Evolutionary conservation across 2,797 vertebrate genomes (phyloP).

Genomic region (Catamblyrhynchus diadema): DNA sequence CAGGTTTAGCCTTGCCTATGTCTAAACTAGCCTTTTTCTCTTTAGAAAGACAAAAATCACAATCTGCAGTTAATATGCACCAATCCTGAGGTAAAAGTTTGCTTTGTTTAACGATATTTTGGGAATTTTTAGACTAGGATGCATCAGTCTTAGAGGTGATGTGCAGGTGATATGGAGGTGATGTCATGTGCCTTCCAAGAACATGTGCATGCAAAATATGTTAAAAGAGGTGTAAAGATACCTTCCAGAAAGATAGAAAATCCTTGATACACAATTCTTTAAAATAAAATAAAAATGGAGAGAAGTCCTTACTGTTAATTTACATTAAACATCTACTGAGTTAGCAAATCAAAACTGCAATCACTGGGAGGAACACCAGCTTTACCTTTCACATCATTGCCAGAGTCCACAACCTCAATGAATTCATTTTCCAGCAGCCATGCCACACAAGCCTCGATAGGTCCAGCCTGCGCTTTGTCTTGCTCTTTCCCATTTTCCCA

Average conservation of each 20-base stretch:
- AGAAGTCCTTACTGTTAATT: not conserved
- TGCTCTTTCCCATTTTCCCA: conserved; percentile 33
- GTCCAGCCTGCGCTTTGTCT: conserved; percentile 69
- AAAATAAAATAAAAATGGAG: not conserved
- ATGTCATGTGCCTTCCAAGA: not conserved
- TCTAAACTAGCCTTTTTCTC: not conserved
- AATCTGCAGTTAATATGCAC: not conserved
- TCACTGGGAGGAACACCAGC: not conserved
- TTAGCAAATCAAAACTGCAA: not conserved
- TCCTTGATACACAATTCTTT: not conserved
- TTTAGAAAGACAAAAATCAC: not conserved
- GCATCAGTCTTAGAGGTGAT: not conserved
- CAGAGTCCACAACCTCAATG: conserved; percentile 82
- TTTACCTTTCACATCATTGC: conserved; percentile 72
- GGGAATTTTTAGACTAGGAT: not conserved
- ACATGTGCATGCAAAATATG: not conserved
- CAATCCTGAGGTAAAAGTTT: not conserved
- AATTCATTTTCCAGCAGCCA: conserved; percentile 97
- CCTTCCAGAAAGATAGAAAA: not conserved
- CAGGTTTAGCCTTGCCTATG: not conserved
- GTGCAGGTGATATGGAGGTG: not conserved
- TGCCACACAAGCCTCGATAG: conserved; percentile 87
- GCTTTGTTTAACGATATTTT: not conserved
- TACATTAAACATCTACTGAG: not conserved
- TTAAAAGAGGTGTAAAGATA: not conserved